Evolutionary conservation across 1,140 invertebrate genomes (phyloP), one percentile per base, ranked within the genome.

Genomic region (Acromyrmex heyeri): DNA sequence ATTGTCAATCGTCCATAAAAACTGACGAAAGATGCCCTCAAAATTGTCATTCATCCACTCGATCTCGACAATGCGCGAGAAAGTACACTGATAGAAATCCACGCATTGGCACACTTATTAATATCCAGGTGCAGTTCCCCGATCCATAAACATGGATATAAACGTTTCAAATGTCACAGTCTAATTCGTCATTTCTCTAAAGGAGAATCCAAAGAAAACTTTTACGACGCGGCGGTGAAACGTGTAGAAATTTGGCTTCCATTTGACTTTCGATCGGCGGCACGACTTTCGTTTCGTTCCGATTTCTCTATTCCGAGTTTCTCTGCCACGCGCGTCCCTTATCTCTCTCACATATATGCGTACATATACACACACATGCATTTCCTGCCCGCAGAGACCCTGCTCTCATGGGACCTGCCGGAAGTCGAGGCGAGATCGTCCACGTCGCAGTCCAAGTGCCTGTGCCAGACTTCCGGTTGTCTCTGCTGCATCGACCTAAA

Each of bases 401-500:
- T 95, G 38, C 83, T 94, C 64, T 94, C 93, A 10, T 94, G 94
- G 94, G 91, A 94, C 2, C 27, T 94, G 27, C 92, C 93, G 12
- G 93, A 91, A 5, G 82, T 92, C 7, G 93, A 94, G 30, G 93
- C 90, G 4, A 91, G 94, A 88, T 94, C 94, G 18, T 87, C 91
- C 24, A 85, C 90, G 7, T 88, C 93, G 1, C 93, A 94, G 53
- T 95, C 95, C 8, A 95, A 95, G 69, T 95, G 95, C 73, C 90
- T 95, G 1, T 95, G 95, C 57, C 95, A 95, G 70, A 92, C 92
- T 8, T 92, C 93, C 34, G 92, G 94, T 6, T 95, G 95, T 67
- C 87, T 95, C 12, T 95, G 95, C 78, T 95, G 95, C 88, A 91
- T 95, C 62, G 95, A 95, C 77, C 86, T 95, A 61, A 95, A 95